Conservation (phyloP, 1,140 invertebrate species). For the Venturia canescens region DNA sequence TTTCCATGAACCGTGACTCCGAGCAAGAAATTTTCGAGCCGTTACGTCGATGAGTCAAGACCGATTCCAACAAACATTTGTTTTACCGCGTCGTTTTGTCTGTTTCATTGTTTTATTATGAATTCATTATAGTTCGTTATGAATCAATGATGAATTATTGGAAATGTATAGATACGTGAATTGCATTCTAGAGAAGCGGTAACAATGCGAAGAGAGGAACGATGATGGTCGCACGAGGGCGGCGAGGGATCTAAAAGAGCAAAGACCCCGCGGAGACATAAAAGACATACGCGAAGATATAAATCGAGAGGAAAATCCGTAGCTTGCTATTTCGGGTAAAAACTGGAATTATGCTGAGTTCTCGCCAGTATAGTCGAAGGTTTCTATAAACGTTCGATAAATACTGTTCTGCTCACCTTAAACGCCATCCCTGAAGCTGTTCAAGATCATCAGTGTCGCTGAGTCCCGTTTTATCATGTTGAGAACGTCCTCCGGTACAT, state of each 20-base stretch:
- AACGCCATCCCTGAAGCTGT: conserved; percentile 13
- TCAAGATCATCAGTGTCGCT: conserved; percentile 7
- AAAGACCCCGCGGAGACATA: not conserved
- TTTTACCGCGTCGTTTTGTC: not conserved
- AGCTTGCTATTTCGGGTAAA: conserved; percentile 2
- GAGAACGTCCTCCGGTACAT: not conserved
- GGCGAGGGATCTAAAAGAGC: conserved; percentile 11
- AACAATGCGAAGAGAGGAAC: not conserved
- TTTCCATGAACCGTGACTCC: too few relatives aligned
- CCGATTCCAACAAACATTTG: too few relatives aligned
- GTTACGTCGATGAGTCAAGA: too few relatives aligned
- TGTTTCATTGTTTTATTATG: not conserved
- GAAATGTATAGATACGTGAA: not conserved
- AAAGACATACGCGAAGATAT: not conserved
- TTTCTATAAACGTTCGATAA: conserved; percentile 26
- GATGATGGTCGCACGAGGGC: not conserved
- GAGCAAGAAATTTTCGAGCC: too few relatives aligned
- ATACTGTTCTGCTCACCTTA: not conserved
- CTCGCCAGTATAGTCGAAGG: not conserved
- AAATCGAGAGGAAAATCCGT: conserved; percentile 7
- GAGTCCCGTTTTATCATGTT: conserved; percentile 1
- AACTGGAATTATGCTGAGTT: not conserved
- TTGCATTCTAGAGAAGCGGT: not conserved
- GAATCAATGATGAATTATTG: too few relatives aligned
- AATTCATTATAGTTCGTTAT: not conserved